These are phyloP conservation scores for Galemys pyrenaicus DNA, from an alignment of 2,113 vertebrate genomes.

Conservation along the genomic window DNA sequence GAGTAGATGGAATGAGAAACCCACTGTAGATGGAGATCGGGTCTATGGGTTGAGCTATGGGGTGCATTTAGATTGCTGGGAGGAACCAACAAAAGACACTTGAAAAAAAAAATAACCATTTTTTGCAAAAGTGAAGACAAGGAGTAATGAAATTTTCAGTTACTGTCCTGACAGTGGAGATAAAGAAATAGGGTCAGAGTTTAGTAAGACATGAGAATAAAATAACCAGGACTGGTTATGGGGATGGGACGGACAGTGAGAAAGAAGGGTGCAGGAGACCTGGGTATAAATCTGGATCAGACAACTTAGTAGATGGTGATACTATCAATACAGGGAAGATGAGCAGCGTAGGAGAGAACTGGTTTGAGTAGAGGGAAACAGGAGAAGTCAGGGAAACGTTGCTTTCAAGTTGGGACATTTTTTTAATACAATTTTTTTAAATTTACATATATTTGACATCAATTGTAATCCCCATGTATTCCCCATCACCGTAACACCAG, in stretches of 20 bases:
- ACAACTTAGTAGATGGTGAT: neutral
- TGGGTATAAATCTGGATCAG: neutral
- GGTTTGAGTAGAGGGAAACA: neutral
- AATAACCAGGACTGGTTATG: neutral
- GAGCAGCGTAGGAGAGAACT: neutral
- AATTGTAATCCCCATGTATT: no score
- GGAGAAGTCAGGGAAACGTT: neutral
- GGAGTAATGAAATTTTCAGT: neutral
- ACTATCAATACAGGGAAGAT: neutral
- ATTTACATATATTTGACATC: no score
- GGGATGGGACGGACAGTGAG: neutral
- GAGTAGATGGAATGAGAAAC: neutral
- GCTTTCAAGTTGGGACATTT: neutral
- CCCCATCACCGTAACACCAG: no score
- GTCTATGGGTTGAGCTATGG: neutral
- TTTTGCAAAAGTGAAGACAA: neutral
- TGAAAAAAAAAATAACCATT: conserved; percentile 7
- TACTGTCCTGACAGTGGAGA: neutral
- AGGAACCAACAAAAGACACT: neutral
- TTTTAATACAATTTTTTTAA: no score
- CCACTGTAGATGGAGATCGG: neutral
- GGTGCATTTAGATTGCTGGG: neutral
- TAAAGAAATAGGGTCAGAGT: conserved; percentile 1
- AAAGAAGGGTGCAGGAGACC: neutral
- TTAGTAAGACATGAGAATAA: conserved; percentile 18